Base-by-base conservation (phyloP, 2,113 vertebrate genomes). In the Addax nasomaculatus region DNA sequence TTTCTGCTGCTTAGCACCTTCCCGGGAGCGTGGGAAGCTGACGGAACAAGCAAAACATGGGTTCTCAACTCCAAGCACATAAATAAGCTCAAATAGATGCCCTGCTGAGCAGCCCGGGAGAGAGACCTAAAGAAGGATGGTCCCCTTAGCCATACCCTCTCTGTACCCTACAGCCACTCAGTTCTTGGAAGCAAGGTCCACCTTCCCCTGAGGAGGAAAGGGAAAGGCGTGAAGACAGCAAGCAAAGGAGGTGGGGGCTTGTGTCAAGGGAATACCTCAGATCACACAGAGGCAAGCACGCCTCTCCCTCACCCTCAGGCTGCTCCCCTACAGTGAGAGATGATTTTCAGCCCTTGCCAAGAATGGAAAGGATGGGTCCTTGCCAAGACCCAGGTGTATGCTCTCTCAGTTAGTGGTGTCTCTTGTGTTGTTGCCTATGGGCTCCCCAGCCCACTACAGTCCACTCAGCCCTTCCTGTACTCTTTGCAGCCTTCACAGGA, bases 1-100 rank as follows among this genome's bases (percentile, higher is more conserved):
- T 87, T 83, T 96, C 92, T 97, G 64, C 93, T 85, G 76, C 87
- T 97, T 96, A 97, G 92, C 96, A 95, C 86, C 93, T 96, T 97
- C 87, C 67, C 70, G 51, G 96, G 45, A 89, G 90, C 3, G 19
- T 86, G 76, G 95, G 93, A 96, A 95, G 90, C 87, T 94, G 80
- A 49, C 36, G 95, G 67, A 96, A 95, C 81, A 95, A 85, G 79
- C 84, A 97, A 97, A 97, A 94, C 87, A 94, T 7, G 57, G 92
- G 70, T 21, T 97, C 85, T 58, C 43, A 39, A 94, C 53, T 92
- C 90, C 78, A 89, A 62, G 89, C 86, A 84, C 83, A 93, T 67
- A 85, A 95, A 97, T 73, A 97, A 96, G 84, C 73, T 97, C 76
- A 81, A 36, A 85, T 1, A 86, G 90, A 76, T 29, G 45, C 36